Evolutionary conservation across 1,140 invertebrate genomes (phyloP).

Genomic region (Alviniconcha marisindica): DNA sequence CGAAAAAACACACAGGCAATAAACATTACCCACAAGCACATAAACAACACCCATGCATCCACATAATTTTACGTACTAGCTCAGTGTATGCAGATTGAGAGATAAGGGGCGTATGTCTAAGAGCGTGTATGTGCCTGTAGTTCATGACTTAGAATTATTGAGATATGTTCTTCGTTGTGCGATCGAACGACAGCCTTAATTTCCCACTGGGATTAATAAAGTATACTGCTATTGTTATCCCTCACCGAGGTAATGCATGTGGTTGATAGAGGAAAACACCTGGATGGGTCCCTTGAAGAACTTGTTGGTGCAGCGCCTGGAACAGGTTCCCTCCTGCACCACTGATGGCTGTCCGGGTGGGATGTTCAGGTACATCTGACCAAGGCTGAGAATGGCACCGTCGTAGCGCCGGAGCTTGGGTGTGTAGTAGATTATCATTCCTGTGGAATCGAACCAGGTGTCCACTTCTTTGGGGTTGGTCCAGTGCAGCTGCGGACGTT

Average conservation of each 20-base stretch:
- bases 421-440: conserved; percentile 19
- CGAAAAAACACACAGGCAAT: too few species aligned
- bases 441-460: conserved; percentile 7
- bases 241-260: conserved; percentile 34
- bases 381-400: not conserved
- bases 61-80: too few species aligned
- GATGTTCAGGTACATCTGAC: conserved; percentile 7
- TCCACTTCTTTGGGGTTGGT: conserved; percentile 21
- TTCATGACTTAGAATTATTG: too few species aligned
- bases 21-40: too few species aligned
- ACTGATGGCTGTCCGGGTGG: not conserved
- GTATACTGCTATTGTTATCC: too few species aligned
- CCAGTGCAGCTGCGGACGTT: conserved; percentile 22
- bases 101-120: too few species aligned
- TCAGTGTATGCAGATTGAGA: too few species aligned
- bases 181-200: too few species aligned
- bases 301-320: not conserved
- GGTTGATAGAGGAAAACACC: not conserved
- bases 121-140: too few species aligned
- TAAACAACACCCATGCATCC: too few species aligned
- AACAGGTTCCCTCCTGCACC: not conserved
- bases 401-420: conserved; percentile 4
- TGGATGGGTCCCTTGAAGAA: not conserved
- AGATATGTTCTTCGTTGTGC: too few species aligned
- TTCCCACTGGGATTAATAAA: too few species aligned